Evolutionary conservation across 1,140 invertebrate genomes (phyloP), one percentile per base, ranked within the genome.

Genomic region (Diabrotica undecimpunctata): DNA sequence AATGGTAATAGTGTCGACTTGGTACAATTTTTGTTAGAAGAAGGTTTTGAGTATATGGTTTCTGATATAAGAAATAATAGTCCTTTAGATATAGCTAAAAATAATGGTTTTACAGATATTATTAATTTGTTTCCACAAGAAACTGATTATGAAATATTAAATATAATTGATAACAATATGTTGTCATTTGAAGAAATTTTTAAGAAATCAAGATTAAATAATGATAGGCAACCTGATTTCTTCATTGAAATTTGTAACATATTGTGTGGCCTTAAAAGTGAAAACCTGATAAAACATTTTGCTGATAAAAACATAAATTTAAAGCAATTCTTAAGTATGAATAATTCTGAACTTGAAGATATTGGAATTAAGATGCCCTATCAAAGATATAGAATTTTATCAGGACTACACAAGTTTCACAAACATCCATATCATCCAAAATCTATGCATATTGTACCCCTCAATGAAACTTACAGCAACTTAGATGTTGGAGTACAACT

Each of bases 41-140:
- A 73, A 5, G 79, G 77, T 7, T 76, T 79, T 5, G 70, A 78
- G 69, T 62, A 71, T 38, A 72, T 66, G 36, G 69, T 77, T 55
- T 61, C 71, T 13, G 82, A 84, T 71, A 68, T 73, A 10, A 77
- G 80, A 54, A 80, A 80, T 0, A 78, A 79, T 60, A 80, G 79
- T 12, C 76, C 79, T 8, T 66, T 76, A 6, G 75, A 82, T 66
- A 74, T 81, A 53, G 83, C 82, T 6, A 73, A 74, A 57, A 69
- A 74, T 54, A 77, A 79, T 71, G 77, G 77, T 36, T 78, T 76
- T 58, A 70, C 76, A 25, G 76, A 81, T 67, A 71, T 83, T 36
- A 50, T 80, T 54, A 73, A 78, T 52, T 54, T 83, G 54, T 69
- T 83, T 65, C 78, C 80, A 7, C 64, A 66, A 46, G 62, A 70